phyloP scores from a whole-genome alignment of 2,888 invertebrate genomes.

The Chymomyza amoena region DNA sequence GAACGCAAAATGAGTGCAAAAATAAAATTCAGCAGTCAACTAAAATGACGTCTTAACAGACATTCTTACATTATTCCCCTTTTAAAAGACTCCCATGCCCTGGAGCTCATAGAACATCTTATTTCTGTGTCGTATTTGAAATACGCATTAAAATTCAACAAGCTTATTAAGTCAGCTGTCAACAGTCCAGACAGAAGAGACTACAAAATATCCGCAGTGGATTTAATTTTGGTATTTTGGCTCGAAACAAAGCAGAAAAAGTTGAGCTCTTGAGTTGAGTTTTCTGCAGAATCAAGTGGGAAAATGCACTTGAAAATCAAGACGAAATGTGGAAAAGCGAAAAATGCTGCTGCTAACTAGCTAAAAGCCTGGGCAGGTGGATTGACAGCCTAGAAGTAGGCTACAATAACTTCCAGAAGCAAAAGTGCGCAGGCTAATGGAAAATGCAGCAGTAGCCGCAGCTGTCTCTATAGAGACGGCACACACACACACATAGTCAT shows the following conservation, averaged over 20 bases:
- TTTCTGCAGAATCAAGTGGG: slow-evolving; percentile 54
- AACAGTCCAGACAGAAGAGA: background rate
- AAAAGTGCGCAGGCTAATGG: slow-evolving; percentile 57
- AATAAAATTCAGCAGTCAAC: too few species aligned
- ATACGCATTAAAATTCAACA: background rate
- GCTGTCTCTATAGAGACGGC: slow-evolving; percentile 28
- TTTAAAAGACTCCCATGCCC: too few species aligned
- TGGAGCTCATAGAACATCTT: too few species aligned
- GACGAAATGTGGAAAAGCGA: slow-evolving; percentile 30
- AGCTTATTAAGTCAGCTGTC: background rate
- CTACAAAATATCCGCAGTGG: background rate
- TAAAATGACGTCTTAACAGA: too few species aligned
- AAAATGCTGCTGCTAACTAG: background rate
- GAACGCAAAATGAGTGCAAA: too few species aligned
- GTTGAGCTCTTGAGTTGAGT: slow-evolving; percentile 30
- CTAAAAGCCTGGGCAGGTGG: slow-evolving; percentile 38
- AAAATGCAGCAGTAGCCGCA: slow-evolving; percentile 54
- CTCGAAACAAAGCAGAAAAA: slow-evolving; percentile 14
- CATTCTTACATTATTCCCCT: too few species aligned
- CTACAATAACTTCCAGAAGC: slow-evolving; percentile 3
- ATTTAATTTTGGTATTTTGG: slow-evolving; percentile 52
- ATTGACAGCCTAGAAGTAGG: slow-evolving; percentile 30
- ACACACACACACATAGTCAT: slow-evolving; percentile 7
- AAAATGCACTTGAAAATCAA: slow-evolving; percentile 61
- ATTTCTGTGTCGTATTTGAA: background rate